Percentiles rank a stretch among this genome's conserved stretches.
Conservation (phyloP, 2,888 invertebrate species). For the Caradrina clavipalpis region DNA sequence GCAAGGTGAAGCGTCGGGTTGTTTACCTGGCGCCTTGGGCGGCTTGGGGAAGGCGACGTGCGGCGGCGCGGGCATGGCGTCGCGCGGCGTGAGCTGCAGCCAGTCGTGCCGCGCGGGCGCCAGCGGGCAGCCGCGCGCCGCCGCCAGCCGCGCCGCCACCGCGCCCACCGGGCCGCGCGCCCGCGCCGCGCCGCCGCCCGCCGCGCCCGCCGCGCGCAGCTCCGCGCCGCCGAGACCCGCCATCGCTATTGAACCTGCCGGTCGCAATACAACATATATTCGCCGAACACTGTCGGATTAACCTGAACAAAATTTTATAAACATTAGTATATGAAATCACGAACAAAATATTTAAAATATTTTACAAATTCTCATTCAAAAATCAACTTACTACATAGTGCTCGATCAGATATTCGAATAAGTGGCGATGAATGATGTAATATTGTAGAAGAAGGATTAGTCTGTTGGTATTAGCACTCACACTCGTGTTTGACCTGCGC, state of each 20-base stretch:
- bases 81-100: slow-evolving; percentile 94
- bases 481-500: slow-evolving; percentile 97
- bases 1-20: too few species aligned
- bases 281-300: background rate
- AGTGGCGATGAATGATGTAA: background rate
- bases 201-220: slow-evolving; percentile 72
- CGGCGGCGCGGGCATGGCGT: slow-evolving; percentile 95
- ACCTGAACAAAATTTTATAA: background rate
- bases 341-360: too few species aligned
- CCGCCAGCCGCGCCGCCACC: slow-evolving; percentile 85
- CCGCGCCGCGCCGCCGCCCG: slow-evolving; percentile 73
- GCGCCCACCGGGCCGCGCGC: slow-evolving; percentile 82
- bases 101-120: slow-evolving; percentile 91
- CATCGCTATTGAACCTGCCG: slow-evolving; percentile 90
- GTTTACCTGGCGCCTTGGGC: slow-evolving; percentile 95
- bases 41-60: slow-evolving; percentile 97
- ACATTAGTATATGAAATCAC: too few species aligned
- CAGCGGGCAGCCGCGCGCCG: slow-evolving; percentile 80
- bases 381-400: background rate
- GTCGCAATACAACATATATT: background rate
- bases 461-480: slow-evolving; percentile 79
- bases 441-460: background rate
- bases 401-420: background rate
- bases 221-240: slow-evolving; percentile 89
- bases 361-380: too few species aligned